Base-by-base conservation (phyloP, 2,113 vertebrate species). In the Oceanites oceanicus region DNA sequence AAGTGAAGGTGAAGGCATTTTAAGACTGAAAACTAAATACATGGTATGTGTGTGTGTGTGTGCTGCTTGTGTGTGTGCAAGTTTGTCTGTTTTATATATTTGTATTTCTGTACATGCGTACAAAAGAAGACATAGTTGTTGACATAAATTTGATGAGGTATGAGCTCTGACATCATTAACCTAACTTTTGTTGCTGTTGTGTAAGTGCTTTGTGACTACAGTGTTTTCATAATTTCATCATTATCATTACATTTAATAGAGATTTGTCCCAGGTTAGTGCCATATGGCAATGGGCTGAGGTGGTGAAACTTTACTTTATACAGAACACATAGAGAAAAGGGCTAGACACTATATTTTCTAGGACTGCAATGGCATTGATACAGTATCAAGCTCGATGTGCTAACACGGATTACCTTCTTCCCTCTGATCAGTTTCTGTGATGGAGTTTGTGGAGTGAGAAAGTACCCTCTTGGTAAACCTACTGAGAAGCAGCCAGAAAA, bases 11-110 rank as follows among this genome's bases (percentile, higher is more conserved):
- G 53, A 78, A 71, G 10, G 32, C 19, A 52, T 56, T 76, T 84
- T 61, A 34, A 88, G 56, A 56, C 8, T 11, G 9, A 71, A 75
- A 58, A 22, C 34, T n/a, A 63, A 66, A 62, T 38, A n/a, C 1
- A 2, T 18, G 26, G 5, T 10, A 5, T 2, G 0, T 16, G 6
- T 13, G 2, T 9, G 2, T 11, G 21, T 19, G 32, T 6, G 13
- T 12, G 15, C 7, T 12, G 15, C 7, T 1, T 11, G 3, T 19
- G 5, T 17, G 4, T 11, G 21, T 10, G 30, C 27, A 66, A 44
- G 13, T 42, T 45, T 58, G 2, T 21, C 10, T 45, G 27, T 1
- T 85, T 65, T 25, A 59, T 38, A 6, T 55, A 11, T 68, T 74
- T 59, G 9, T 89, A 15, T 70, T 68, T 86, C 50, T 50, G 12